These are phyloP conservation scores for Caenorhabditis sulstoni DNA, from an alignment of 2,888 invertebrate species.

Conservation along the genomic window DNA sequence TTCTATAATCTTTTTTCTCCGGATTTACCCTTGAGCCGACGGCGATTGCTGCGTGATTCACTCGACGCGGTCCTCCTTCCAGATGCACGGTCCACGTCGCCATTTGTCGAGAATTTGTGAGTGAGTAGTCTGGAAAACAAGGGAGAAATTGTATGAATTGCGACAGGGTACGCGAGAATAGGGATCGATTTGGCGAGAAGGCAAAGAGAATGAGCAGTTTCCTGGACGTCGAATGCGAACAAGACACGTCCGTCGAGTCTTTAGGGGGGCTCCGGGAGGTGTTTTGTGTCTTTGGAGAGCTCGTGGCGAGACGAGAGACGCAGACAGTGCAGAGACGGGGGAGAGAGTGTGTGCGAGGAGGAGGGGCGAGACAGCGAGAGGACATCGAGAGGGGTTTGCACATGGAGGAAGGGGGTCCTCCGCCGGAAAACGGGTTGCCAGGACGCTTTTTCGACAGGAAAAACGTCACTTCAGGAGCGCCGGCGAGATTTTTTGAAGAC, in stretches of 20 bases:
- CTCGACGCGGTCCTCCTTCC: constrained; percentile 91
- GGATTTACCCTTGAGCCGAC: constrained; percentile 32
- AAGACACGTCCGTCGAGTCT: no score
- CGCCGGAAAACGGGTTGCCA: no score
- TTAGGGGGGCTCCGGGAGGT: no score
- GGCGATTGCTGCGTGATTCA: constrained; percentile 80
- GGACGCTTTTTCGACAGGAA: no score
- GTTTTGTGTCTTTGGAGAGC: no score
- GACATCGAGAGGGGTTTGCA: not conserved
- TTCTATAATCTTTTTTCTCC: not conserved
- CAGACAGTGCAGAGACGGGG: not conserved
- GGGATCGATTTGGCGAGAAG: no score
- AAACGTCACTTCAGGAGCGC: no score
- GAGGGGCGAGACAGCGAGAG: not conserved
- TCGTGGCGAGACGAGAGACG: not conserved
- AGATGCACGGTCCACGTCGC: constrained; percentile 89
- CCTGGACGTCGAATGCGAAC: no score
- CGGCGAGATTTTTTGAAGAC: no score
- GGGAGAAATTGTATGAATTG: not conserved
- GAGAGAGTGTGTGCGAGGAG: constrained; percentile 8
- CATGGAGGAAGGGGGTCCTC: no score
- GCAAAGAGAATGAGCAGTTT: no score
- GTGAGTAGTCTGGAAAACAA: not conserved
- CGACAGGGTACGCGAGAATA: no score
- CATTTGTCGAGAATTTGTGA: constrained; percentile 20